Percentiles rank a stretch among this genome's conserved stretches.
Evolutionary conservation across 2,888 invertebrate genomes (phyloP).

Genomic region (Epicampocera succincta): DNA sequence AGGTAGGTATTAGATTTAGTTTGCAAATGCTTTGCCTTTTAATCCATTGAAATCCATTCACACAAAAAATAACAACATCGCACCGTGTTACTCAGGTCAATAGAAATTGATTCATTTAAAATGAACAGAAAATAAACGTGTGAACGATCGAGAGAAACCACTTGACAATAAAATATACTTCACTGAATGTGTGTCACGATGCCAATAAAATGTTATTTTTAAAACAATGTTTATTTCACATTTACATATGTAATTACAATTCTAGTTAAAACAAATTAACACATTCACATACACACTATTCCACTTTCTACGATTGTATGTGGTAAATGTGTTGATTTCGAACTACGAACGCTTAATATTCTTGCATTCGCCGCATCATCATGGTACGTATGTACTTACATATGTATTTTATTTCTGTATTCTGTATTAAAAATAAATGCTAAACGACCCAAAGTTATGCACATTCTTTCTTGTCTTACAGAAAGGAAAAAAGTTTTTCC

Average conservation of each 20-base stretch:
- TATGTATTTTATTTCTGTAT: background rate
- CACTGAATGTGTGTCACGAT: slow-evolving; percentile 65
- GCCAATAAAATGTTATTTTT: slow-evolving; percentile 65
- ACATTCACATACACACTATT: background rate
- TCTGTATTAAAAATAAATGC: slow-evolving; percentile 31
- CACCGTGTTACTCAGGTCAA: slow-evolving; percentile 35
- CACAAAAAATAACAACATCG: slow-evolving; percentile 14
- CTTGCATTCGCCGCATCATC: background rate
- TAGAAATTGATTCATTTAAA: slow-evolving; percentile 6
- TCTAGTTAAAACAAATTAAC: slow-evolving; percentile 30
- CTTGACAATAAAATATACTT: slow-evolving; percentile 43
- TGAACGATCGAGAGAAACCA: slow-evolving; percentile 22
- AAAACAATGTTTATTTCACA: slow-evolving; percentile 59
- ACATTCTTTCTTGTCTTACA: slow-evolving; percentile 19
- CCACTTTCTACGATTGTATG: slow-evolving; percentile 3
- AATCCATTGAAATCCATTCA: background rate
- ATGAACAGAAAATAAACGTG: slow-evolving; percentile 10
- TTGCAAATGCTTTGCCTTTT: background rate
- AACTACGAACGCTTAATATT: background rate
- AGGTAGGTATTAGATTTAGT: background rate
- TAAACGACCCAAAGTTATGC: slow-evolving; percentile 43
- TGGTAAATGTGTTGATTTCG: background rate
- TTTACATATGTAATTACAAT: slow-evolving; percentile 65
- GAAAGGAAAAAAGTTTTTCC: slow-evolving; percentile 27
- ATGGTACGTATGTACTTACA: too few species aligned